Conservation (phyloP, 2,888 invertebrate genomes). For the Acronicta leporina region DNA sequence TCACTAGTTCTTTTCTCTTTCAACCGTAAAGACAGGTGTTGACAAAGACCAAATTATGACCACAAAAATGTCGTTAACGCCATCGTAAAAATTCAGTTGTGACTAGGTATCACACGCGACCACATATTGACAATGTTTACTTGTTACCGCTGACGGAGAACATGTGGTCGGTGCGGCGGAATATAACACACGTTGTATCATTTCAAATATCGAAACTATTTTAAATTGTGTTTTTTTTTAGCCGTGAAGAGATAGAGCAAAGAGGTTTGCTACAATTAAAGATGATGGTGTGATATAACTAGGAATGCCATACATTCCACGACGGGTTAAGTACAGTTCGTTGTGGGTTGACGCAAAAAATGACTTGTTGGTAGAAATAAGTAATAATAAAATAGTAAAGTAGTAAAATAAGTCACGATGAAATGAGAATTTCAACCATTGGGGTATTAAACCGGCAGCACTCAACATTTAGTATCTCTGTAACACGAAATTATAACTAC, state of each 20-base stretch:
- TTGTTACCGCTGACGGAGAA: slow-evolving; percentile 9
- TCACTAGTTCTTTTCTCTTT: slow-evolving; percentile 20
- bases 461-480: background rate
- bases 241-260: no score
- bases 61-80: slow-evolving; percentile 39
- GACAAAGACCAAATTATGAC: slow-evolving; percentile 36
- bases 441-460: no score
- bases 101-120: slow-evolving; percentile 39
- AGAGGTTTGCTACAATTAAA: no score
- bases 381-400: no score
- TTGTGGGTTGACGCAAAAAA: no score
- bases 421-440: no score
- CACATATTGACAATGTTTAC: slow-evolving; percentile 37
- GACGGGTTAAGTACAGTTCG: no score
- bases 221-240: background rate
- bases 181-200: slow-evolving; percentile 1
- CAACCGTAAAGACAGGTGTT: slow-evolving; percentile 25
- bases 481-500: slow-evolving; percentile 4
- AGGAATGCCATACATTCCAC: no score
- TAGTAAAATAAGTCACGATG: no score
- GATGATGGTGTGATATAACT: no score
- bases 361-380: no score
- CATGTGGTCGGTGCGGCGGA: slow-evolving; percentile 5
- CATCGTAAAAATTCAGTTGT: slow-evolving; percentile 40
- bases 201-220: background rate